Evolutionary conservation across 2,797 vertebrate genomes (phyloP), one percentile per base, ranked within the genome.

Genomic region (Pelochelys cantorii): DNA sequence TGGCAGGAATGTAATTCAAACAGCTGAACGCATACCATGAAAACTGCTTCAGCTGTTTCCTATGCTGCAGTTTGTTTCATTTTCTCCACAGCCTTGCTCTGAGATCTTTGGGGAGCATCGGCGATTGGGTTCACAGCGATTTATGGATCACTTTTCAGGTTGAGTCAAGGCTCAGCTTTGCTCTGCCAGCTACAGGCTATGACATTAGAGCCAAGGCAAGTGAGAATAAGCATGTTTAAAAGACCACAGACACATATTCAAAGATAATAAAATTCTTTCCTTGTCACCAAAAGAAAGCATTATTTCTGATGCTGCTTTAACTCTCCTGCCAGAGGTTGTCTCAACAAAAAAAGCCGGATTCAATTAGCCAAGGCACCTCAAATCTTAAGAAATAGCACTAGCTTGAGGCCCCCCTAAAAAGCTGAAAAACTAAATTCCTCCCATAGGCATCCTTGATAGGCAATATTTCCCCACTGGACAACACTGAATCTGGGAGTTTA

Each of bases 1-100:
- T 89, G 74, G 84, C 23, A 91, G 78, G 59, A n/a, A 86, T 79
- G 94, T 95, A 94, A 95, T 90, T 97, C 96, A 96, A 80, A 59
- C 29, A 17, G 81, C 57, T 96, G 92, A 92, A 86, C 92, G 92
- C 94, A 82, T 93, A 59, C 60, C 92, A 89, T 95, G 95, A 92
- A 85, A 0, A 0, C 0, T 65, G 78, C 81, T 86, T 79, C 59
- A 55, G n/a, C 59, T 55, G 14, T 54, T 34, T 79, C 79, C 92
- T 95, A 77, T 37, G 82, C 42, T 88, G 59, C 88, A 71, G 22
- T 55, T 89, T 27, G 17, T 37, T 94, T 82, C 79, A 79, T 81
- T 92, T 93, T 90, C 87, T 92, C 10, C 5, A 7, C 92, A 95
- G 83, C 91, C 94, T 95, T 95, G 90, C 93, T 92, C 88, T 92